Evolutionary conservation across 2,888 invertebrate genomes (phyloP).

Genomic region (Torymus aiolomorphi): DNA sequence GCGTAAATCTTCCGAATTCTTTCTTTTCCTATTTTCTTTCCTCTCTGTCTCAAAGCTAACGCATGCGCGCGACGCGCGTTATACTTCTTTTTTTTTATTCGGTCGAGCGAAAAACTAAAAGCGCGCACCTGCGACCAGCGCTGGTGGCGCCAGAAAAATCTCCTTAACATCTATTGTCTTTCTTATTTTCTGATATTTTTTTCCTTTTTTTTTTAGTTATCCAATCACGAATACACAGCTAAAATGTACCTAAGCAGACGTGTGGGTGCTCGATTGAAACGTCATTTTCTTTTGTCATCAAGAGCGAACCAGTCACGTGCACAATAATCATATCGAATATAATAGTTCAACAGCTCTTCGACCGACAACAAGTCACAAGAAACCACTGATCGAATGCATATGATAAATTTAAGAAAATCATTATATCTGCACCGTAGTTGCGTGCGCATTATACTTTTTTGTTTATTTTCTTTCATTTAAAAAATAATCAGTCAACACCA

Average conservation of each 20-base stretch:
- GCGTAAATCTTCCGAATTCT: constrained; percentile 40
- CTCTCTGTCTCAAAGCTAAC: constrained; percentile 33
- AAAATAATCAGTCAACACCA: constrained; percentile 56
- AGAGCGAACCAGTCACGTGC: constrained; percentile 5
- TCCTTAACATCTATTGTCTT: constrained; percentile 61
- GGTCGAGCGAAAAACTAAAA: constrained; percentile 53
- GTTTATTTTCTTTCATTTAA: constrained; percentile 32
- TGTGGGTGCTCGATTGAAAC: constrained; percentile 27
- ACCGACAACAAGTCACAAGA: constrained; percentile 42
- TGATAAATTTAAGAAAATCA: constrained; percentile 38
- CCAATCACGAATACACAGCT: constrained; percentile 43
- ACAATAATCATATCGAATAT: constrained; percentile 40
- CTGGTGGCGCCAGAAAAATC: constrained; percentile 43
- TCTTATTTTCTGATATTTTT: constrained; percentile 36
- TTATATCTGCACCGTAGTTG: neutral
- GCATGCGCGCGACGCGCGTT: constrained; percentile 22
- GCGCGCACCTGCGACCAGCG: constrained; percentile 61
- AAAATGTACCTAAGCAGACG: constrained; percentile 46
- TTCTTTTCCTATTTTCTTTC: constrained; percentile 3
- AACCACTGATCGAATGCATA: constrained; percentile 33
- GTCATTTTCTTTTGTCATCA: constrained; percentile 1
- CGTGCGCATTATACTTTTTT: constrained; percentile 22
- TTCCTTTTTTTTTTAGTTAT: constrained; percentile 11
- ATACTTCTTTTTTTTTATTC: constrained; percentile 3
- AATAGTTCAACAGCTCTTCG: constrained; percentile 32